Evolutionary conservation across 2,113 vertebrate genomes (phyloP).

Genomic region (Leptosomus discolor): DNA sequence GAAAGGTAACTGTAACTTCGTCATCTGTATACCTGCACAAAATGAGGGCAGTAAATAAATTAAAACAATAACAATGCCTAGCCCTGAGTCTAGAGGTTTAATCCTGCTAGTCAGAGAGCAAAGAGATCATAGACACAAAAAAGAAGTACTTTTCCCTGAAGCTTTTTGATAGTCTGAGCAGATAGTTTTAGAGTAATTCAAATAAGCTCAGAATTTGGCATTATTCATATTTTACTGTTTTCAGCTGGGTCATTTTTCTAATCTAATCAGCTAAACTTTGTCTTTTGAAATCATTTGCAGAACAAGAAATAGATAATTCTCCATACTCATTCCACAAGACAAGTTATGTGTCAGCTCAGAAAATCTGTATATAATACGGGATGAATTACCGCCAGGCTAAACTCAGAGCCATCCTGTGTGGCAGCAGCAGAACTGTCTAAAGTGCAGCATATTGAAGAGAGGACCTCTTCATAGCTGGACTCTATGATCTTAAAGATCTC

Average conservation of each 20-base stretch:
- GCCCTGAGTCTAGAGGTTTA: not conserved
- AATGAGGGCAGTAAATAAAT: not conserved
- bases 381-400: not conserved
- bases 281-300: not conserved
- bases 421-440: not conserved
- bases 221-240: constrained; percentile 7
- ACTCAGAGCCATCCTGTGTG: fast-evolving
- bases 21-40: not conserved
- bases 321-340: not conserved
- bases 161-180: not conserved
- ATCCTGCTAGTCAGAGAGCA: not conserved
- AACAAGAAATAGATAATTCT: not conserved
- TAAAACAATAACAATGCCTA: not conserved
- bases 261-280: constrained; percentile 9
- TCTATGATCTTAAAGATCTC: not conserved
- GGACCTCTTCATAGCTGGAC: not conserved
- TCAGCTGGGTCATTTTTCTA: not conserved
- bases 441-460: not conserved
- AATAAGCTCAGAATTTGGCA: not conserved
- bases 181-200: not conserved
- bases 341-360: not conserved
- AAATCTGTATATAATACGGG: not conserved
- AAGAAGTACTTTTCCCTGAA: not conserved
- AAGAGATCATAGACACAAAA: not conserved
- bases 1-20: not conserved